These are phyloP conservation scores for Amblyornis subalaris DNA, from an alignment of 2,113 vertebrate species.

Conservation along the genomic window DNA sequence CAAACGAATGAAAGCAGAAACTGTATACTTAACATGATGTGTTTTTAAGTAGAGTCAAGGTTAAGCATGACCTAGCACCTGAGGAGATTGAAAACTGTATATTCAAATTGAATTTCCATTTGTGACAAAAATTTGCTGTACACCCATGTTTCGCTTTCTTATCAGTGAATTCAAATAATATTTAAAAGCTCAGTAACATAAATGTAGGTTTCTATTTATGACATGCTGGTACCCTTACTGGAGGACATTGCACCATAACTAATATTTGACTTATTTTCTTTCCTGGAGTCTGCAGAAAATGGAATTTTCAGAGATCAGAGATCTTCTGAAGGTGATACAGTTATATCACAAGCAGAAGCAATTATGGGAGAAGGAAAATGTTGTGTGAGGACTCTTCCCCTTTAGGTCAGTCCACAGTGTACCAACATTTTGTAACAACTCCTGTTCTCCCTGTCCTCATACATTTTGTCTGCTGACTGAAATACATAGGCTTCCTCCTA, in stretches of 20 bases:
- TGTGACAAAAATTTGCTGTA: background rate
- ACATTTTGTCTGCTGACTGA: background rate
- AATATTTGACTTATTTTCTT: background rate
- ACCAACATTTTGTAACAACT: background rate
- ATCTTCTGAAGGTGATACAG: background rate
- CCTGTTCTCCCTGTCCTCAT: background rate
- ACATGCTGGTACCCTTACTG: background rate
- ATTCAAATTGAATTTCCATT: background rate
- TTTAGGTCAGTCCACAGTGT: accelerated
- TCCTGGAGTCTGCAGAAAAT: background rate
- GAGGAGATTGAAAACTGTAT: background rate
- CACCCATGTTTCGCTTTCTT: background rate
- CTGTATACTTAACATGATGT: background rate
- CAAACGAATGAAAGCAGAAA: background rate
- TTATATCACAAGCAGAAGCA: background rate
- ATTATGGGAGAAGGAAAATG: accelerated
- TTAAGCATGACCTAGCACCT: background rate
- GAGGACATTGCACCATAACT: background rate
- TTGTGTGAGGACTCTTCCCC: background rate
- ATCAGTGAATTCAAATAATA: background rate
- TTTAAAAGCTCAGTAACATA: background rate
- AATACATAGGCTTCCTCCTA: background rate
- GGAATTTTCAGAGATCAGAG: background rate
- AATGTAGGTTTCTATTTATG: background rate
- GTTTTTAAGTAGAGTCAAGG: background rate